Percentiles rank a stretch among this genome's conserved stretches.
Conservation (phyloP, 2,113 vertebrate genomes). For the Hemicordylus capensis region DNA sequence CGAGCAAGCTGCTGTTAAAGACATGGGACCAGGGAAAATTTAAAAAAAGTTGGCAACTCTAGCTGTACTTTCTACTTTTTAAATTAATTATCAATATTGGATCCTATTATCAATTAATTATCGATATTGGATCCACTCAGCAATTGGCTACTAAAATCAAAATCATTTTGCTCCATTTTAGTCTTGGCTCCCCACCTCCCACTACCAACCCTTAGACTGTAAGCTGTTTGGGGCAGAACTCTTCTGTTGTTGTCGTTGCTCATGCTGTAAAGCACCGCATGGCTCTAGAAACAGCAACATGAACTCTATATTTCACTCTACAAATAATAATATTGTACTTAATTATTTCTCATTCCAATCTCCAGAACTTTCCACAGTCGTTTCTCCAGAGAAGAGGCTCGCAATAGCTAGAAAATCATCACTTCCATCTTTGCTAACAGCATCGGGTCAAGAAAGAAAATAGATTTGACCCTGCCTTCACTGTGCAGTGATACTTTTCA, state of each 20-base stretch:
- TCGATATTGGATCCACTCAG: not conserved
- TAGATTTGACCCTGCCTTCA: not conserved
- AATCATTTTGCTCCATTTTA: not conserved
- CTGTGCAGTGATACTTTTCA: not conserved
- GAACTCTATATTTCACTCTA: too few relatives aligned
- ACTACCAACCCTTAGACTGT: not conserved
- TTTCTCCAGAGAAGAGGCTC: not conserved
- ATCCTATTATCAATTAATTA: not conserved
- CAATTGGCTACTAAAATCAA: not conserved
- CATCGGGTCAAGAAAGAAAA: not conserved
- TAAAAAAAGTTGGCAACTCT: too few relatives aligned
- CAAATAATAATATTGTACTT: too few relatives aligned
- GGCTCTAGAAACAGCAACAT: too few relatives aligned
- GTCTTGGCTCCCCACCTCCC: not conserved
- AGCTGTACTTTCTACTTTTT: too few relatives aligned
- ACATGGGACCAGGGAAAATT: too few relatives aligned
- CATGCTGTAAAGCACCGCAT: not conserved
- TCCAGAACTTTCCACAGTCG: not conserved
- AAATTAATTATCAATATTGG: not conserved
- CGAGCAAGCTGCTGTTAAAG: too few relatives aligned
- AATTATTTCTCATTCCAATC: not conserved
- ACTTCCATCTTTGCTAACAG: not conserved
- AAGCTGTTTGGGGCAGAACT: not conserved
- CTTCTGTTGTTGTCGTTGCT: not conserved
- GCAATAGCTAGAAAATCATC: too few relatives aligned